Evolutionary conservation across 2,888 invertebrate genomes (phyloP).

Genomic region (Cryptus armator): DNA sequence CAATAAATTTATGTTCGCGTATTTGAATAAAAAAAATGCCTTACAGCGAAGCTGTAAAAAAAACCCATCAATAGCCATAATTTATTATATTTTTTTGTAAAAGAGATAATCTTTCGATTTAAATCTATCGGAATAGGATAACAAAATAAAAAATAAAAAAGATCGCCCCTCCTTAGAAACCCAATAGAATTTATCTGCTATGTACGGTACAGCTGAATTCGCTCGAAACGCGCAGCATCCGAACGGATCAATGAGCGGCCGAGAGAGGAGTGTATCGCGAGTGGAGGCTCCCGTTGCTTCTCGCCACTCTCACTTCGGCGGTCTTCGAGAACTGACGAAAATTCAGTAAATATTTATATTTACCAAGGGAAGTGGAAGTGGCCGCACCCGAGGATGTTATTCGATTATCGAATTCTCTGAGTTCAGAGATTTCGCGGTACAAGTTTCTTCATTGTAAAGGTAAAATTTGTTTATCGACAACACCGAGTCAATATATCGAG

Average conservation of each 20-base stretch:
- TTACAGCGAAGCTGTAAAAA: too few species aligned
- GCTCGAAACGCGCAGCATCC: slow-evolving; percentile 79
- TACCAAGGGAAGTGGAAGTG: slow-evolving; percentile 18
- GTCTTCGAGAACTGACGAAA: slow-evolving; percentile 51
- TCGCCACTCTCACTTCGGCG: slow-evolving; percentile 63
- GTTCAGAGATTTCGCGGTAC: not conserved
- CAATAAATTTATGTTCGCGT: too few species aligned
- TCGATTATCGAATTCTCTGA: slow-evolving; percentile 41
- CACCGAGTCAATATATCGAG: not conserved
- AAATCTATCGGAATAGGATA: too few species aligned
- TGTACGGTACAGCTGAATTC: not conserved
- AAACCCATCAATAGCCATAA: too few species aligned
- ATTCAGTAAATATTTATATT: slow-evolving; percentile 62
- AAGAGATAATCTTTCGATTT: too few species aligned
- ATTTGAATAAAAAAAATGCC: too few species aligned
- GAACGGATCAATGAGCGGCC: slow-evolving; percentile 78
- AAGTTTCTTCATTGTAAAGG: not conserved
- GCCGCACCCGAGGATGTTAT: slow-evolving; percentile 60
- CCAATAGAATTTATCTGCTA: not conserved
- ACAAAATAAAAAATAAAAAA: not conserved
- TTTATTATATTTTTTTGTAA: too few species aligned
- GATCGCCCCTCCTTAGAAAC: slow-evolving; percentile 2
- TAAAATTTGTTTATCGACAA: slow-evolving; percentile 4
- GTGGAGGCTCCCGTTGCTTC: slow-evolving; percentile 36
- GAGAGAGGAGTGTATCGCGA: slow-evolving; percentile 51